These are phyloP conservation scores for Drosophila navojoa DNA, from an alignment of 1,140 invertebrate genomes.

Conservation along the genomic window DNA sequence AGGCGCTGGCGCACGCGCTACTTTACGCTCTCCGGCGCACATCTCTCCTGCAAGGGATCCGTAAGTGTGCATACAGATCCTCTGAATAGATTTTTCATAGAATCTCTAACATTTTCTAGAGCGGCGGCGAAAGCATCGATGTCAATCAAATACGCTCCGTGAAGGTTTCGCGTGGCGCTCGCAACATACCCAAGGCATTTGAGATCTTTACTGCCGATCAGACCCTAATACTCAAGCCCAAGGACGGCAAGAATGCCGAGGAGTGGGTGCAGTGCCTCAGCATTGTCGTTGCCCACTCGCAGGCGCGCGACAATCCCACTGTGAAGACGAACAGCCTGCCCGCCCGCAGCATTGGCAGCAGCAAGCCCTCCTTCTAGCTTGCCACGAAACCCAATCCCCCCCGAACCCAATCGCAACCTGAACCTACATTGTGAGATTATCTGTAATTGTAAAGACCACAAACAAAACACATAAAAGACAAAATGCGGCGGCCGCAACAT, in stretches of 20 bases:
- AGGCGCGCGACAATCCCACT: constrained; percentile 87
- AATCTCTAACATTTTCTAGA: constrained; percentile 84
- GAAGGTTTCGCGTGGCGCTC: constrained; percentile 92
- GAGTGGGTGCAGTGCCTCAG: constrained; percentile 96
- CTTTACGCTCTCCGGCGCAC: constrained; percentile 95
- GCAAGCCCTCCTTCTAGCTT: constrained; percentile 78
- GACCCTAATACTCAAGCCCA: constrained; percentile 95
- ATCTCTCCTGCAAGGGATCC: constrained; percentile 93
- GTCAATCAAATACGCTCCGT: constrained; percentile 96
- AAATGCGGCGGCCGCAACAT: constrained; percentile 42
- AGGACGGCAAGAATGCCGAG: constrained; percentile 96
- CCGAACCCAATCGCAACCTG: constrained; percentile 24
- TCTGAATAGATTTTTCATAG: background rate
- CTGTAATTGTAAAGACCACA: constrained; percentile 78
- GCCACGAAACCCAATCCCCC: background rate
- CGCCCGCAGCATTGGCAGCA: constrained; percentile 85
- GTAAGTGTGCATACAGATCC: constrained; percentile 85
- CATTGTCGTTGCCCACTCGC: constrained; percentile 93
- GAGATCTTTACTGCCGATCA: constrained; percentile 98
- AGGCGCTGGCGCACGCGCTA: constrained; percentile 95
- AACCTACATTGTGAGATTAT: constrained; percentile 76
- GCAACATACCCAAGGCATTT: constrained; percentile 97
- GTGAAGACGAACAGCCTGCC: constrained; percentile 88
- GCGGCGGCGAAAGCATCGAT: constrained; percentile 90
- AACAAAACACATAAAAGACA: constrained; percentile 63